phyloP scores from a whole-genome alignment of 2,797 vertebrate genomes.

The Alcedo quadribrachys region DNA sequence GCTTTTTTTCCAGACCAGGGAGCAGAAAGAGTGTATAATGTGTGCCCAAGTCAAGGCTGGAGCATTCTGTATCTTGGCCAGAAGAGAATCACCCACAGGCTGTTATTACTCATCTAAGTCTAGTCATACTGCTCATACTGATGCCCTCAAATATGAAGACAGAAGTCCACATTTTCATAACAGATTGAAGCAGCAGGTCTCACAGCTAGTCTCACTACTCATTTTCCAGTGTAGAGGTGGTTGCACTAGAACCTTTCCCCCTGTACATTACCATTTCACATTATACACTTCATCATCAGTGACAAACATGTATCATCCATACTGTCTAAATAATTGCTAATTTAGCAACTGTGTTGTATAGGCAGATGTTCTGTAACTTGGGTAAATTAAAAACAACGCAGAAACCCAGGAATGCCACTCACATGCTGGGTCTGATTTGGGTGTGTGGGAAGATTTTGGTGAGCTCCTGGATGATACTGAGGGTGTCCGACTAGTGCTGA shows the following conservation, averaged over 20 bases:
- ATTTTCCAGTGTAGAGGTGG: background rate
- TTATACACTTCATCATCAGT: background rate
- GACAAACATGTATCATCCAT: rapidly evolving
- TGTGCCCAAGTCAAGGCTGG: background rate
- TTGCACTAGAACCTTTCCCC: background rate
- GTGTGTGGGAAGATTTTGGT: conserved; percentile 78
- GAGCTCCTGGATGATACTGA: conserved; percentile 80
- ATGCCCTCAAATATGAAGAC: background rate
- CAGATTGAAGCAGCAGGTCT: background rate
- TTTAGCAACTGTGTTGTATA: background rate
- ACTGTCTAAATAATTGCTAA: background rate
- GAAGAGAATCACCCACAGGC: background rate
- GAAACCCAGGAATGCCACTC: conserved; percentile 51
- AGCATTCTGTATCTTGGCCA: background rate
- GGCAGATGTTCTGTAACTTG: background rate
- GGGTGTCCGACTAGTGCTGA: conserved; percentile 71
- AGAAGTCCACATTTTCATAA: background rate
- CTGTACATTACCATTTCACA: background rate
- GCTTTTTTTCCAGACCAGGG: background rate
- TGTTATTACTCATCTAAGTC: background rate
- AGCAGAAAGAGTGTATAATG: background rate
- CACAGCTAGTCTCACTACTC: background rate
- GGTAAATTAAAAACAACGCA: background rate
- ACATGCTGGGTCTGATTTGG: conserved; percentile 76
- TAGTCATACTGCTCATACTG: background rate